A percentile compares a stretch with the other conserved stretches of the same genome.
Conservation (phyloP, 2,797 vertebrate genomes). For the Liparis tanakae region DNA sequence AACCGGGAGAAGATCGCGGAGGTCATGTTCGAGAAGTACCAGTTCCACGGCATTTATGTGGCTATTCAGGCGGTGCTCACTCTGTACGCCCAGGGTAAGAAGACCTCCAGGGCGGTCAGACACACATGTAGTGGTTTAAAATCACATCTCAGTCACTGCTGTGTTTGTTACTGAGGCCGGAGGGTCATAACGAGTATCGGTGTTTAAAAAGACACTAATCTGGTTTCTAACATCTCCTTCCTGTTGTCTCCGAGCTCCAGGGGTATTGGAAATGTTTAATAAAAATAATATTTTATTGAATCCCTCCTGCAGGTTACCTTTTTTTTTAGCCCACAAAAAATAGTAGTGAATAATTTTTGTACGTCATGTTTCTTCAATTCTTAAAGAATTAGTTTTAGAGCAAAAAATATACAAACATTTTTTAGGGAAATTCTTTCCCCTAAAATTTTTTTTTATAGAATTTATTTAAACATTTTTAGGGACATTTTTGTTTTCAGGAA, state of each 20-base stretch:
- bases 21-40: constrained; percentile 87
- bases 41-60: constrained; percentile 85
- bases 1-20: constrained; percentile 87
- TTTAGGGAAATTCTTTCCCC: too few relatives aligned
- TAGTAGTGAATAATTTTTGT: too few relatives aligned
- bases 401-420: too few relatives aligned
- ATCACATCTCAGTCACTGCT: not conserved
- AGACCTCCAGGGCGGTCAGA: not conserved
- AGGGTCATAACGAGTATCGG: not conserved
- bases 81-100: constrained; percentile 86
- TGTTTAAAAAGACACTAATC: not conserved
- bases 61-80: constrained; percentile 88
- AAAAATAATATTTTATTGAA: not conserved
- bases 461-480: too few relatives aligned
- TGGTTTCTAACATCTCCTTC: not conserved
- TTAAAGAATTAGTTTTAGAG: too few relatives aligned
- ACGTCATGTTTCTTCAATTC: too few relatives aligned
- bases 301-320: constrained; percentile 70
- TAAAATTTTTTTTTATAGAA: too few relatives aligned
- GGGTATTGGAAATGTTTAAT: not conserved
- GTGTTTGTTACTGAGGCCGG: not conserved
- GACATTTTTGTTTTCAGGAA: too few relatives aligned
- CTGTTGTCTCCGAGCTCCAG: not conserved
- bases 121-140: not conserved
- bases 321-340: too few relatives aligned